Base-by-base conservation (phyloP, 53 echinoderm and acorn worm genomes). In the Glandiceps talaboti region DNA sequence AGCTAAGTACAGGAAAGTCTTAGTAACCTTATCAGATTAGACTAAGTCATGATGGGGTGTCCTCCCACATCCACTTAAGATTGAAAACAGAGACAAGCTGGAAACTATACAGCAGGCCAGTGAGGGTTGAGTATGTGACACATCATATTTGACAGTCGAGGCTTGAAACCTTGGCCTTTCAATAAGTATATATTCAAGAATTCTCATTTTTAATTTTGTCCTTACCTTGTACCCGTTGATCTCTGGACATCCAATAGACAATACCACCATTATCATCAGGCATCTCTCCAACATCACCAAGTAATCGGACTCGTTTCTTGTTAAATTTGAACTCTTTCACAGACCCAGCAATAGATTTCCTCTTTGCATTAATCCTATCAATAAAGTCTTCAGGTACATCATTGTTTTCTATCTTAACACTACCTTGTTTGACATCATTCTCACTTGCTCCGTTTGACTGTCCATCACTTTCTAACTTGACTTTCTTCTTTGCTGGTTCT, bases 211-310 rank as follows among this genome's bases (percentile, higher is more conserved):
- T 33, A 27, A 26, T 10, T 10, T 78, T 1, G 0, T 30, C 74
- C 83, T 73, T 26, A 93, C 93, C 93, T 82, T 93, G 93, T 28
- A 93, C 93, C 77, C 93, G 75, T 76, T 93, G 93, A 33, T 93
- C 93, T 73, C 93, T 74, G 31, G 84, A 85, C 93, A 93, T 93
- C 93, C 93, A 93, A 82, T 93, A 93, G 1, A 93, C 79, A 74
- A 93, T 78, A 28, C 93, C 93, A 1, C 86, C 29, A 30, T 84
- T 88, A 12, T 81, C 80, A 0, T 83, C 90, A 1, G 90, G 86
- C 31, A 90, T 77, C 30, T 93, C 82, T 76, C 80, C 76, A 0
- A 76, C 88, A 12, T 86, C 82, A 25, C 90, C 88, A 20, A 93
- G 31, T 0, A 90, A 84, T 30, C 84, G 82, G 20, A 90, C 90